phyloP scores from a whole-genome alignment of 2,113 vertebrate genomes.

The Bungarus multicinctus region DNA sequence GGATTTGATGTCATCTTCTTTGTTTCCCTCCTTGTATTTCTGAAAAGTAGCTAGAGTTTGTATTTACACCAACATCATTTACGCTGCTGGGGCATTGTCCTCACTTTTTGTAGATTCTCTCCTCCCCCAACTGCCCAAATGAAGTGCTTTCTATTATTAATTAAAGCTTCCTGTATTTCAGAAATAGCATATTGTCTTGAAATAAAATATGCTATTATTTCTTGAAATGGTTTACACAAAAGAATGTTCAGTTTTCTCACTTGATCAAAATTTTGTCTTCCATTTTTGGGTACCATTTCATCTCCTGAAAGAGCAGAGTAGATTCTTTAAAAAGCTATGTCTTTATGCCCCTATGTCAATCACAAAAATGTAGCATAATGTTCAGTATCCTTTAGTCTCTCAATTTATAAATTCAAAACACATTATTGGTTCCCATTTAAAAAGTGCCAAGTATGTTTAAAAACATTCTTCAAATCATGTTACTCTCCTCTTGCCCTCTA shows the following conservation, averaged over 20 bases:
- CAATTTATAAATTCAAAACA: not conserved
- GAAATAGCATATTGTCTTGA: not conserved
- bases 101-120: too few species aligned
- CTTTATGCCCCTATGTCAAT: not conserved
- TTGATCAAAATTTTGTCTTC: not conserved
- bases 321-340: not conserved
- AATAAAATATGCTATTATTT: conserved; percentile 5
- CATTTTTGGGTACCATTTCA: not conserved
- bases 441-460: not conserved
- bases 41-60: conserved; percentile 30
- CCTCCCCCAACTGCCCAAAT: too few species aligned
- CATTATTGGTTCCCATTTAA: not conserved
- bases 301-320: not conserved
- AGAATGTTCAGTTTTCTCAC: not conserved
- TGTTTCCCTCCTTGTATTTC: conserved; percentile 38
- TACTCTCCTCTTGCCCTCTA: not conserved
- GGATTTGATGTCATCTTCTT: conserved; percentile 74
- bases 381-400: not conserved
- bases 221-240: not conserved
- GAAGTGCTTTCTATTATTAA: not conserved
- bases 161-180: not conserved
- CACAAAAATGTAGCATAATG: not conserved
- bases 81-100: too few species aligned
- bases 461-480: not conserved
- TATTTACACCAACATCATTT: conserved; percentile 40